Conservation (phyloP, 1,140 invertebrate species). For the Holotrichia oblita region DNA sequence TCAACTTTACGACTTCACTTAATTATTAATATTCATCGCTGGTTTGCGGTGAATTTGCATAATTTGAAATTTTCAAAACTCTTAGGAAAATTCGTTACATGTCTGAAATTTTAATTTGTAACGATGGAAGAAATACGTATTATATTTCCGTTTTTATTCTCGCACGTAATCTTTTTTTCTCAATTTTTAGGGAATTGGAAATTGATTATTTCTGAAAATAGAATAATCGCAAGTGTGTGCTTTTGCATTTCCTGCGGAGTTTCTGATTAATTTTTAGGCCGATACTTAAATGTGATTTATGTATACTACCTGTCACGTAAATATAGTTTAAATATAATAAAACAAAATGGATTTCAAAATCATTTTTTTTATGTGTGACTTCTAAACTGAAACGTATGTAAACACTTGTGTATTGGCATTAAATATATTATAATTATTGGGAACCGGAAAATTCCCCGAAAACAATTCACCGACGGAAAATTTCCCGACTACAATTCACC, state of each 20-base stretch:
- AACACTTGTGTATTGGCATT: no score
- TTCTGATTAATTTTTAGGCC: no score
- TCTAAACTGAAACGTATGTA: no score
- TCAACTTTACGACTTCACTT: neutral
- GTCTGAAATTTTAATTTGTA: constrained; percentile 17
- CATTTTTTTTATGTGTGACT: no score
- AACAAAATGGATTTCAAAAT: no score
- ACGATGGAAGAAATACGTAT: neutral
- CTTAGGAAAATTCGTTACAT: constrained; percentile 14
- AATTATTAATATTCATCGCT: constrained; percentile 12
- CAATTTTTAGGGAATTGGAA: neutral
- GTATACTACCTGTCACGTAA: no score
- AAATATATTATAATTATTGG: no score
- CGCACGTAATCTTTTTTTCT: neutral
- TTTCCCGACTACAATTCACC: no score
- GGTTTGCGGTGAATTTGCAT: neutral
- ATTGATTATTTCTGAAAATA: neutral
- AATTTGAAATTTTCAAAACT: neutral
- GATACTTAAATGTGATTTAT: no score
- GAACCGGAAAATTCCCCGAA: no score
- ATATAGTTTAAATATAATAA: no score
- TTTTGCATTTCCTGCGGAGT: neutral
- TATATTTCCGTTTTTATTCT: neutral
- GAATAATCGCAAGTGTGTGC: neutral
- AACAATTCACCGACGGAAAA: no score